These are phyloP conservation scores for Euwallacea fornicatus DNA, from an alignment of 1,140 invertebrate genomes.

Conservation along the genomic window DNA sequence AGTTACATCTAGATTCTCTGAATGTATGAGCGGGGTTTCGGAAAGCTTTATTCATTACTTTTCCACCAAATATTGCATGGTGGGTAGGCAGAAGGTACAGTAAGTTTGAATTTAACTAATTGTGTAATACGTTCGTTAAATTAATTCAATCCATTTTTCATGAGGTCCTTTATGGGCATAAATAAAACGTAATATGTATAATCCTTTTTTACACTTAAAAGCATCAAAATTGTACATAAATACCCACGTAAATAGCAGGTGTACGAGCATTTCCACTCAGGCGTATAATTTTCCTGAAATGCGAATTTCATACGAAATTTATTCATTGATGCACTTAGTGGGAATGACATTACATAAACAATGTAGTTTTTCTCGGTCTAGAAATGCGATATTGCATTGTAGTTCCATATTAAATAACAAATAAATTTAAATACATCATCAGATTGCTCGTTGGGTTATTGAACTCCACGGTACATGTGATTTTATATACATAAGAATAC, in stretches of 20 bases:
- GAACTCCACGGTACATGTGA: conserved; percentile 14
- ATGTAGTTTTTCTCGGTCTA: conserved; percentile 9
- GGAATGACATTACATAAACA: conserved; percentile 20
- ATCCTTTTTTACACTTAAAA: no score
- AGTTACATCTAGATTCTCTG: no score
- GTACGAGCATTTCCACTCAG: conserved; percentile 5
- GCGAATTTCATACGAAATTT: conserved; percentile 7
- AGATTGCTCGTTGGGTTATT: conserved; percentile 18
- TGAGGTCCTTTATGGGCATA: no score
- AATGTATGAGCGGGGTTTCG: no score
- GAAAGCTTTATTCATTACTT: no score
- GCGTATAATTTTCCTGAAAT: background rate
- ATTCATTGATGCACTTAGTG: conserved; percentile 16
- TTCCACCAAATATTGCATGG: no score
- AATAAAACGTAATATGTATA: no score
- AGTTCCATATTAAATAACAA: conserved; percentile 31
- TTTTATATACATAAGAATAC: background rate
- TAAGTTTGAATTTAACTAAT: no score
- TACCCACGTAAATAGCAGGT: background rate
- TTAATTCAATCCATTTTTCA: no score
- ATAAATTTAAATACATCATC: conserved; percentile 35
- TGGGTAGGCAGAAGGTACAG: no score
- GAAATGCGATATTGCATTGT: conserved; percentile 15
- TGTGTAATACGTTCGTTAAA: no score
- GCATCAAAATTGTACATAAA: background rate